These are phyloP conservation scores for Itoplectis maculator DNA, from an alignment of 2,888 invertebrate genomes.

Conservation along the genomic window DNA sequence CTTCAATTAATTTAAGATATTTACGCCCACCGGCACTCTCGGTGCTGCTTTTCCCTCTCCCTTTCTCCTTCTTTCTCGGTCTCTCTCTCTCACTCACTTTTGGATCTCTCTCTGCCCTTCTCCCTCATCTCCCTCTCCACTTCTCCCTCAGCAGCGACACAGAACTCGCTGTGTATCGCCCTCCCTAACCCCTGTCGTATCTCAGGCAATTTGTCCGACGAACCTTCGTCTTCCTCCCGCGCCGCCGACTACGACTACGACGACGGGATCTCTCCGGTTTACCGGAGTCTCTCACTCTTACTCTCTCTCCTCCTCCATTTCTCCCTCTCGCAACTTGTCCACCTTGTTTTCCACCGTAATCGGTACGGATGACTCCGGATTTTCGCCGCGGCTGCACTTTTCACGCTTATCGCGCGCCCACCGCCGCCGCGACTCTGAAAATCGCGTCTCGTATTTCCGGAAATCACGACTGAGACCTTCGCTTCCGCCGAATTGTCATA, in stretches of 20 bases:
- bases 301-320: conserved; percentile 5
- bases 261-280: not conserved
- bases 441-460: not conserved
- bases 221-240: conserved; percentile 27
- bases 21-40: conserved; percentile 64
- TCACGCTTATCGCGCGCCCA: not conserved
- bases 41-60: conserved; percentile 25
- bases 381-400: not conserved
- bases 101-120: not conserved
- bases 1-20: conserved; percentile 76
- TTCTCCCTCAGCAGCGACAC: not conserved
- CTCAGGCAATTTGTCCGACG: conserved; percentile 68
- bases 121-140: not conserved
- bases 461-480: too few species aligned
- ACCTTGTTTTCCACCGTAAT: conserved; percentile 26
- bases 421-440: too few species aligned
- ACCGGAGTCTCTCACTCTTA: not conserved
- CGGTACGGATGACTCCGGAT: not conserved
- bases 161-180: conserved; percentile 50
- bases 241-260: not conserved
- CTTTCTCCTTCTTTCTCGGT: too few species aligned
- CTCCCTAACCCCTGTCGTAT: conserved; percentile 43
- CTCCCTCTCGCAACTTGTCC: conserved; percentile 26
- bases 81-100: conserved; percentile 20
- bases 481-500: too few species aligned